phyloP scores from a whole-genome alignment of 2,797 vertebrate species.

The Distichodus sexfasciatus region DNA sequence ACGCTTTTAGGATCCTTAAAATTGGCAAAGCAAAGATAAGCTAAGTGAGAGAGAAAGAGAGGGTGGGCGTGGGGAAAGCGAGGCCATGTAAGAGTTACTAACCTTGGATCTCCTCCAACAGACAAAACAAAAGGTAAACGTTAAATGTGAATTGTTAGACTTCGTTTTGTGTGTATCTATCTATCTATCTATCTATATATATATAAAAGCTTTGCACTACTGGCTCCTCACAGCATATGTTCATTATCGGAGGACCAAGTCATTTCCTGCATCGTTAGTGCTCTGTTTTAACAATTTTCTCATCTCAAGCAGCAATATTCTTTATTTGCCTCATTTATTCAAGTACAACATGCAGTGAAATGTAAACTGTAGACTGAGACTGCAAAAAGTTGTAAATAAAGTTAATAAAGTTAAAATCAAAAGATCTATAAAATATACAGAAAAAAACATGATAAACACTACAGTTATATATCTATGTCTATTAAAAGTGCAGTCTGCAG shows the following conservation, averaged over 20 bases:
- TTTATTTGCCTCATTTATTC: background rate
- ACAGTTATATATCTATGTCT: too few species aligned
- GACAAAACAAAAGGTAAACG: background rate
- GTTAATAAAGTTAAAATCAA: too few species aligned
- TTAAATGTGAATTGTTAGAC: background rate
- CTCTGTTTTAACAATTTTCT: background rate
- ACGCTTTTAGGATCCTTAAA: too few species aligned
- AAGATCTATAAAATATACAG: too few species aligned
- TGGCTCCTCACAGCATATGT: conserved; percentile 21
- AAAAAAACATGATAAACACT: too few species aligned
- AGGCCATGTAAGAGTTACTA: background rate
- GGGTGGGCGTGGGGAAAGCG: background rate
- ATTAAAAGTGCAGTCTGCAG: too few species aligned
- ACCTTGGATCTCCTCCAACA: background rate
- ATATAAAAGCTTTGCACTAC: background rate
- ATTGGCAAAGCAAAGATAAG: too few species aligned
- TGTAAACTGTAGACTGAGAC: too few species aligned
- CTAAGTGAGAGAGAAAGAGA: too few species aligned
- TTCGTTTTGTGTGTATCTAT: background rate
- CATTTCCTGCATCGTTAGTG: conserved; percentile 3
- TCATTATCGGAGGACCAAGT: background rate
- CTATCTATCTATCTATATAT: background rate
- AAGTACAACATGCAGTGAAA: background rate
- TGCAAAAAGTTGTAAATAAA: too few species aligned
- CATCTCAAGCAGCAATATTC: too few species aligned